A percentile compares a stretch with the other conserved stretches of the same genome.
Evolutionary conservation across 2,113 vertebrate species (phyloP).

Genomic region (Brevimyrus niger): DNA sequence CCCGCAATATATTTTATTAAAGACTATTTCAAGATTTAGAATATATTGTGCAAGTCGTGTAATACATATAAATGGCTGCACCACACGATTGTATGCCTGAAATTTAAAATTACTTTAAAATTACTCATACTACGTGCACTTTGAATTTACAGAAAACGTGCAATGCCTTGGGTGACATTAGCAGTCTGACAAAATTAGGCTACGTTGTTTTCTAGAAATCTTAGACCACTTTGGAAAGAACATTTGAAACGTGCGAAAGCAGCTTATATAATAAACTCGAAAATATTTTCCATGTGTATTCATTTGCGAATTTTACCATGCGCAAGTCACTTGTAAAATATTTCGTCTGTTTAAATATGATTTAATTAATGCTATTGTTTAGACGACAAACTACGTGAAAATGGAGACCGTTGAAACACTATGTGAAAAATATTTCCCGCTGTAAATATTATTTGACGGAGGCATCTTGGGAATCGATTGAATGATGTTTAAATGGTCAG

Average conservation of each 20-base stretch:
- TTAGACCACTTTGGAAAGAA: background rate
- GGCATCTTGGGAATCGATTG: background rate
- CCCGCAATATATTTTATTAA: background rate
- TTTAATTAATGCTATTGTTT: background rate
- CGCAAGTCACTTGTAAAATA: background rate
- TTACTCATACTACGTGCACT: background rate
- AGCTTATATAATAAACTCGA: background rate
- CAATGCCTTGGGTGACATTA: background rate
- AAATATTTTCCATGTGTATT: background rate
- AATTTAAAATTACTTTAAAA: background rate
- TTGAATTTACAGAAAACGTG: background rate
- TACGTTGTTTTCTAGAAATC: background rate
- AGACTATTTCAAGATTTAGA: background rate
- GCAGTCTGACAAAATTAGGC: background rate
- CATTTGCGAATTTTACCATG: background rate
- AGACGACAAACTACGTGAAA: background rate
- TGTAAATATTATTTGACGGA: background rate
- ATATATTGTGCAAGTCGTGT: background rate
- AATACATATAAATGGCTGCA: background rate
- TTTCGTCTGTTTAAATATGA: background rate
- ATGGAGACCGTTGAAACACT: background rate
- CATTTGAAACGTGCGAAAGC: background rate
- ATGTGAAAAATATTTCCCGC: no score
- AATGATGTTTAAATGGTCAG: background rate
- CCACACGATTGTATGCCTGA: background rate